Percentiles rank a stretch among this genome's conserved stretches.
These are phyloP conservation scores for Xyliphius kryptos DNA, from an alignment of 2,113 vertebrate species.

Conservation along the genomic window DNA sequence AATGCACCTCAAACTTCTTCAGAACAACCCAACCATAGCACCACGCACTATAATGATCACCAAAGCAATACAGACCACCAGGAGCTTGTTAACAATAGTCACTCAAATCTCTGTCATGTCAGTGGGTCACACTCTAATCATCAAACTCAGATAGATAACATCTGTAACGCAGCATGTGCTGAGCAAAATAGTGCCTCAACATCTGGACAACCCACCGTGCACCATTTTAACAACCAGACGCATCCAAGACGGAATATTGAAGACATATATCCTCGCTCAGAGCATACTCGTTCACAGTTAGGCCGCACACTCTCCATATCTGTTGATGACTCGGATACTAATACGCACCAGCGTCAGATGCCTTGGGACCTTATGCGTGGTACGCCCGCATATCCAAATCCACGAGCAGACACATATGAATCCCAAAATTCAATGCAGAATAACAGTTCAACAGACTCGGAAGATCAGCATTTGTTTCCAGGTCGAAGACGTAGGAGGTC, in stretches of 20 bases:
- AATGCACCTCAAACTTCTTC: conserved; percentile 47
- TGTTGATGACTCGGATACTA: not conserved
- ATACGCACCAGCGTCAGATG: conserved; percentile 38
- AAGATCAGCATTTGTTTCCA: not conserved
- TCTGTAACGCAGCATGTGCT: too few species aligned
- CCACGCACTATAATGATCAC: conserved; percentile 10
- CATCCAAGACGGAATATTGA: too few species aligned
- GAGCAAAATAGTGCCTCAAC: too few species aligned
- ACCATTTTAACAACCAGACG: too few species aligned
- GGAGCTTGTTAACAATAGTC: too few species aligned
- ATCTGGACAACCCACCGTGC: too few species aligned
- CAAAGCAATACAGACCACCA: not conserved
- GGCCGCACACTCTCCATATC: not conserved
- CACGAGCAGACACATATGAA: conserved; percentile 23
- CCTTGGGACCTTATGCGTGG: conserved; percentile 61
- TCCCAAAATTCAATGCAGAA: conserved; percentile 19
- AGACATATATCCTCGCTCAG: too few species aligned
- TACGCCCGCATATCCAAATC: conserved; percentile 59
- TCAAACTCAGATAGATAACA: too few species aligned
- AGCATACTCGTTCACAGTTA: conserved; percentile 3
- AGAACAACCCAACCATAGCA: conserved; percentile 21
- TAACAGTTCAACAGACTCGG: not conserved
- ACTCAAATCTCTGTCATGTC: too few species aligned
- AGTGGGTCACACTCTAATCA: too few species aligned
- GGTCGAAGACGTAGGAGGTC: not conserved